Conservation (phyloP, 2,797 vertebrate genomes). For the Lagodon rhomboides region DNA sequence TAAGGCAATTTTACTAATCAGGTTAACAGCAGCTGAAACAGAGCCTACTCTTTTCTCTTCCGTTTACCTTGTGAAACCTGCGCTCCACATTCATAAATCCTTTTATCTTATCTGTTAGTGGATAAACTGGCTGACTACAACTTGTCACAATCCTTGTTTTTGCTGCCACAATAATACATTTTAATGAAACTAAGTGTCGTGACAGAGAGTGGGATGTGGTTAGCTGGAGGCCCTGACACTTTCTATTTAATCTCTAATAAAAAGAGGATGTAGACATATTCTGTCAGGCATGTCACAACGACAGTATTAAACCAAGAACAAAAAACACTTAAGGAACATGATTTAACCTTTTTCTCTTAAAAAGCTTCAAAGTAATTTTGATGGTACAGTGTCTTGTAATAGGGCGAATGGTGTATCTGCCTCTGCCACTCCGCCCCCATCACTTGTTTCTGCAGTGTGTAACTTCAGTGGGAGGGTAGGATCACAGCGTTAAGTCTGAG, state of each 20-base stretch:
- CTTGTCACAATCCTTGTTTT: conserved; percentile 10
- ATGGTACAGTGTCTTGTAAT: too few species aligned
- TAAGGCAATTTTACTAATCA: not conserved
- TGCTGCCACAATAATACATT: not conserved
- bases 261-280: conserved; percentile 11
- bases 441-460: too few species aligned
- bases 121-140: conserved; percentile 5
- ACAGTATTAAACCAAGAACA: too few species aligned
- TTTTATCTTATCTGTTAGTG: conserved; percentile 24
- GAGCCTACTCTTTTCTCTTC: not conserved
- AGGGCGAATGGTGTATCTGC: too few species aligned
- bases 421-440: too few species aligned
- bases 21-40: not conserved
- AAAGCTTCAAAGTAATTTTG: too few species aligned
- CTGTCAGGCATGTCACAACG: rapidly evolving
- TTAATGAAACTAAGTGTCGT: not conserved
- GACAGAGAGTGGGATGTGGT: conserved; percentile 12
- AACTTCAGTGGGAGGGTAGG: too few species aligned
- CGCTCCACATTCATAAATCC: not conserved
- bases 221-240: not conserved
- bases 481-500: too few species aligned
- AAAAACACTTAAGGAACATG: too few species aligned
- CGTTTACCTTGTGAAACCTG: not conserved
- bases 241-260: not conserved
- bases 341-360: too few species aligned